These are phyloP conservation scores for Bombus waltoni DNA, from an alignment of 1,140 invertebrate species.

Conservation along the genomic window DNA sequence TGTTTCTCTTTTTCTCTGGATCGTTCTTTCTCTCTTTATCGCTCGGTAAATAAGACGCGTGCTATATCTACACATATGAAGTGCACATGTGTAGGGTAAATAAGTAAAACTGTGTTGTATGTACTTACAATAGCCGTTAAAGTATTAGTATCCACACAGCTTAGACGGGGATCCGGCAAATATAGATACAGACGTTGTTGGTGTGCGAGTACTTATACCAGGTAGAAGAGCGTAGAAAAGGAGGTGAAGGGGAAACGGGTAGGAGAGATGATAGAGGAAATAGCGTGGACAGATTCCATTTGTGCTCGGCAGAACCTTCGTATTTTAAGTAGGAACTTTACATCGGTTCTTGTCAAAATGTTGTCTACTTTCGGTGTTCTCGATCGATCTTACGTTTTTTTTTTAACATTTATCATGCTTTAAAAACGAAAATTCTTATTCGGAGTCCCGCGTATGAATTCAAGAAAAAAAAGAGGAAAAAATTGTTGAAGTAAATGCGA, in stretches of 20 bases:
- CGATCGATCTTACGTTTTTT: background rate
- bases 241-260: conserved; percentile 45
- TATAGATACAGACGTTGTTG: conserved; percentile 27
- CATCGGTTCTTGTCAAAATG: background rate
- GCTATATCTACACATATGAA: conserved; percentile 38
- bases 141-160: conserved; percentile 29
- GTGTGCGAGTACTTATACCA: conserved; percentile 33
- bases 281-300: conserved; percentile 58
- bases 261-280: conserved; percentile 50
- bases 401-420: background rate
- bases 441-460: too few species aligned
- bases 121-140: background rate
- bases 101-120: conserved; percentile 38
- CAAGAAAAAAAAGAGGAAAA: background rate
- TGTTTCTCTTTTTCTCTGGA: conserved; percentile 16
- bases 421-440: background rate
- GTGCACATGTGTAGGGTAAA: conserved; percentile 42
- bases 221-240: conserved; percentile 33
- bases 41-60: conserved; percentile 54
- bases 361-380: background rate
- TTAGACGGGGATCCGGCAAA: conserved; percentile 30
- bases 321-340: conserved; percentile 20
- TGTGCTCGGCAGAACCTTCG: conserved; percentile 26
- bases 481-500: background rate
- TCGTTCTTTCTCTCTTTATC: background rate